Percentiles rank a stretch among this genome's conserved stretches.
phyloP scores from a whole-genome alignment of 2,888 invertebrate species.

The Leucoptera coffeella region DNA sequence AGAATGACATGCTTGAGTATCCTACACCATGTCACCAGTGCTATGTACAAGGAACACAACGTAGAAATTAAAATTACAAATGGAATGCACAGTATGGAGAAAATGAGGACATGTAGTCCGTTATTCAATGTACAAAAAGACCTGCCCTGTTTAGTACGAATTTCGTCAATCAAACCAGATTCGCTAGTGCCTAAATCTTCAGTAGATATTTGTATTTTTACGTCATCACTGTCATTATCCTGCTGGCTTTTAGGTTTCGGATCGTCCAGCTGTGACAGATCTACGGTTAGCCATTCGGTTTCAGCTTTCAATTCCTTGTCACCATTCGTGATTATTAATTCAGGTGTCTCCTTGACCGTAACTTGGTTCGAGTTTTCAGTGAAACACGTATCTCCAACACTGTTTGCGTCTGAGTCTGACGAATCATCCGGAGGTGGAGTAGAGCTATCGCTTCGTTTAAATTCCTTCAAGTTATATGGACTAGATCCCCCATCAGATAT shows the following conservation, averaged over 20 bases:
- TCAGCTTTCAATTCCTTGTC: no score
- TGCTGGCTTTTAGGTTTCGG: no score
- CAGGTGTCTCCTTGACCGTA: no score
- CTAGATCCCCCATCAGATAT: conserved; percentile 47
- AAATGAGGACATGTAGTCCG: conserved; percentile 61
- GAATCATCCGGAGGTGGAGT: no score
- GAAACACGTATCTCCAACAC: conserved; percentile 37
- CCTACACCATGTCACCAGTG: conserved; percentile 73
- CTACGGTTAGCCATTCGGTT: no score
- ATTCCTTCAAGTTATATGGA: conserved; percentile 33
- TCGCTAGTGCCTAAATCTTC: conserved; percentile 66
- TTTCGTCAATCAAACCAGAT: conserved; percentile 54
- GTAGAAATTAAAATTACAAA: conserved; percentile 59
- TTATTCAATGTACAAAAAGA: conserved; percentile 49
- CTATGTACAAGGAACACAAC: conserved; percentile 66
- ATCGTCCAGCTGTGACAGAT: no score
- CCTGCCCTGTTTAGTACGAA: conserved; percentile 50
- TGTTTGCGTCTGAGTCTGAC: conserved; percentile 48
- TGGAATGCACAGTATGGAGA: conserved; percentile 60
- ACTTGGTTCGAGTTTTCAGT: conserved; percentile 41
- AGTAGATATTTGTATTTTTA: conserved; percentile 64
- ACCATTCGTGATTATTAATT: no score
- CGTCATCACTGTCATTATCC: conserved; percentile 66
- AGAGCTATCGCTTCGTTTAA: conserved; percentile 26
- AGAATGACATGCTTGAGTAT: conserved; percentile 65